Evolutionary conservation across 2,888 invertebrate species (phyloP), one percentile per base, ranked within the genome.

Genomic region (Euzetes globulus): DNA sequence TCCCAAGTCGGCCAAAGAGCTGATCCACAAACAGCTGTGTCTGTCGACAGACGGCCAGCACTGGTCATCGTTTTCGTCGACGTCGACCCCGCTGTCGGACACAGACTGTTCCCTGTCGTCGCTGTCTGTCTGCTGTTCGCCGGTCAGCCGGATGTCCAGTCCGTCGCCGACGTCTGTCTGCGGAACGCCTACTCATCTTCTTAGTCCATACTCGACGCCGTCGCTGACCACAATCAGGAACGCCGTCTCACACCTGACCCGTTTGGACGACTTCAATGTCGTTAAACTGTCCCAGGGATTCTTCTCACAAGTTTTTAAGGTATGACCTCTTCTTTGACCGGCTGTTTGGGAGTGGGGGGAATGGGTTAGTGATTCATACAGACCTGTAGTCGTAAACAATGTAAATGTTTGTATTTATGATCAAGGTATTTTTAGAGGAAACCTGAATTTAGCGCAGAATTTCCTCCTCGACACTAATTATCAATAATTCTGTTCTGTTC

Each of bases 221-320:
- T 70, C 70, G 17, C 47, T 74, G n/a, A 33, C 71, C 25, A 58
- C 74, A 11, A 74, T 74, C 4, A 55, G 74, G n/a, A 22, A 71
- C 6, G 74, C 74, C 1, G 74, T 74, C 22, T 74, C 74, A 25
- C 74, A 71, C 41, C 50, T 74, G 71, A 74, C 74, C 50, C 74
- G 74, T 47, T 71, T 74, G 71, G 74, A 74, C n/a, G 74, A 74
- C 55, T 74, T 74, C 19, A 74, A 71, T 72, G 74, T 71, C 22
- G 41, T 74, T 60, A 74, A 74, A 29, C 37, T 74, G 25, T 74
- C 74, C 11, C 74, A 74, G 15, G 97, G 97, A 78, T 97, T 97
- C 85, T 97, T 96, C 86, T 96, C 96, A 5, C 94, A 95, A 86
- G 96, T 97, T 77, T 96, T 91, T 85, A 96, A 96, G 91, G 97